Evolutionary conservation across 2,113 vertebrate genomes (phyloP).

Genomic region (Oostethus manadensis): DNA sequence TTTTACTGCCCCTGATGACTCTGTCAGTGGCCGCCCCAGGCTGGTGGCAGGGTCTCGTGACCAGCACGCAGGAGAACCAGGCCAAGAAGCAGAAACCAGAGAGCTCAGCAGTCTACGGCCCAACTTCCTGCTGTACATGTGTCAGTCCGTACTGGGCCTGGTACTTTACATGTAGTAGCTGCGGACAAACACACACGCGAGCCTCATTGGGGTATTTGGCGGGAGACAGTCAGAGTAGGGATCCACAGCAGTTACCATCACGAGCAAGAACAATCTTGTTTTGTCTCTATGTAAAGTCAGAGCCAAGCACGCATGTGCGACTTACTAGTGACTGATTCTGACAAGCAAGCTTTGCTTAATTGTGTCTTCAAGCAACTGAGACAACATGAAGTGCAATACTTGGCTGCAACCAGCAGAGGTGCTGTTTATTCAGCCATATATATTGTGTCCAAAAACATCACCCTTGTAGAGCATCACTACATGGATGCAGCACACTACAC

Average conservation of each 20-base stretch:
- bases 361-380: too few relatives aligned
- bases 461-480: too few relatives aligned
- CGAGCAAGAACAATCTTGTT: not conserved
- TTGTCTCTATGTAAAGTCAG: not conserved
- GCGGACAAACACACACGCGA: too few relatives aligned
- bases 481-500: too few relatives aligned
- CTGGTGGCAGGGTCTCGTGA: conserved; percentile 68
- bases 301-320: not conserved
- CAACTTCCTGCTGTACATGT: not conserved
- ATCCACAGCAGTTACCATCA: not conserved
- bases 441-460: too few relatives aligned
- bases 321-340: too few relatives aligned
- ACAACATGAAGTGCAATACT: too few relatives aligned
- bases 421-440: too few relatives aligned
- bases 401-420: too few relatives aligned
- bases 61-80: conserved; percentile 49
- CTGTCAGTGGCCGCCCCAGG: conserved; percentile 56
- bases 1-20: conserved; percentile 66
- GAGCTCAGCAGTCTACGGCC: not conserved
- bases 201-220: too few relatives aligned
- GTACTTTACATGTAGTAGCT: too few relatives aligned
- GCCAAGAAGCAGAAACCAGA: conserved; percentile 26
- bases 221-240: not conserved
- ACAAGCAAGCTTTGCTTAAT: too few relatives aligned
- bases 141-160: not conserved